phyloP scores from a whole-genome alignment of 2,797 vertebrate genomes.

The Alcedo atthis region DNA sequence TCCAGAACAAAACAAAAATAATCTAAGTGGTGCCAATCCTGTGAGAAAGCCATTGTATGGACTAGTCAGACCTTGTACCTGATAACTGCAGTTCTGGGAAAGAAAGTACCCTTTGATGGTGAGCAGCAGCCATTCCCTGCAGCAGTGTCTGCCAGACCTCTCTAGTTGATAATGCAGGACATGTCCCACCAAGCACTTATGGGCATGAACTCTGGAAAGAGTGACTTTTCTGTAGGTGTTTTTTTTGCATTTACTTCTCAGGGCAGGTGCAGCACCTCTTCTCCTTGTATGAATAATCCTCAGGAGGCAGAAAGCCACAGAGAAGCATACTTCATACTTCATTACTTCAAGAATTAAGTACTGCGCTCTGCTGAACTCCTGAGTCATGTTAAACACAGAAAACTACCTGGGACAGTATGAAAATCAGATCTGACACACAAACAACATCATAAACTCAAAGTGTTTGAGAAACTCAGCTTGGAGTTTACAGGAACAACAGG shows the following conservation, averaged over 20 bases:
- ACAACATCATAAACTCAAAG: neutral
- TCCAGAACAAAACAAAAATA: neutral
- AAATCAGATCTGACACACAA: neutral
- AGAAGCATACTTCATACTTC: neutral
- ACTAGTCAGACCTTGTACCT: neutral
- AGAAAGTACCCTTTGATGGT: neutral
- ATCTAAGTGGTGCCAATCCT: neutral
- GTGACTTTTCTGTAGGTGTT: neutral
- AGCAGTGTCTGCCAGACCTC: neutral
- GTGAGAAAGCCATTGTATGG: neutral
- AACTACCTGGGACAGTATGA: fast-evolving
- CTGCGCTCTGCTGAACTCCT: neutral
- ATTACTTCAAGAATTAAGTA: neutral
- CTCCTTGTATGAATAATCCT: neutral
- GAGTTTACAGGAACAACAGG: neutral
- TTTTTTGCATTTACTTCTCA: neutral
- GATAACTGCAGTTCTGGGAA: fast-evolving
- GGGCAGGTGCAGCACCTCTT: neutral
- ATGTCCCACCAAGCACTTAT: fast-evolving
- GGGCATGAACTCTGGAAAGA: neutral
- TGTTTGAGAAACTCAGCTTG: neutral
- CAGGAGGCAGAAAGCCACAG: neutral
- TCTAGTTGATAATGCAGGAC: fast-evolving
- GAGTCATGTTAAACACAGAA: constrained; percentile 7
- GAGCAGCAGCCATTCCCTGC: fast-evolving